A percentile compares a stretch with the other conserved stretches of the same genome.
Evolutionary conservation across 2,113 vertebrate genomes (phyloP).

Genomic region (Crypturellus undulatus): DNA sequence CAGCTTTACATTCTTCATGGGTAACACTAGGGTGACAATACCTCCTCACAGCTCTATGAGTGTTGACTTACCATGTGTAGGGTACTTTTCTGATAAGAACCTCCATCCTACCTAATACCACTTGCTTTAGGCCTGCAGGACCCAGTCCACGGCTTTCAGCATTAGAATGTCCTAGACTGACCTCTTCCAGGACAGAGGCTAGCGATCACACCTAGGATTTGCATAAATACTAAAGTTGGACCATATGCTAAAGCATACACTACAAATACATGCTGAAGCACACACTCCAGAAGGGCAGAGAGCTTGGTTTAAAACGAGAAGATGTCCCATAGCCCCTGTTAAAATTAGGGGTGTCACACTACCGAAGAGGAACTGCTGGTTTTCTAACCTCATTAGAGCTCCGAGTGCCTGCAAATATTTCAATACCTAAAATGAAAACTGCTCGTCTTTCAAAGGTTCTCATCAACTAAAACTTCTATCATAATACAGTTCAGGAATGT

Average conservation of each 20-base stretch:
- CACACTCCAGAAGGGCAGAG: neutral
- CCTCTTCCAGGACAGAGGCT: neutral
- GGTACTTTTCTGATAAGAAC: neutral
- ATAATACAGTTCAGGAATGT: neutral
- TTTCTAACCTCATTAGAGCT: neutral
- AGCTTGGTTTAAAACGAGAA: neutral
- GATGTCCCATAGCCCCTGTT: neutral
- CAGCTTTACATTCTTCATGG: too few relatives aligned
- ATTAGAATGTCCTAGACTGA: neutral
- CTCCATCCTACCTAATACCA: neutral
- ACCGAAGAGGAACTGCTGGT: neutral
- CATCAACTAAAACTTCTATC: neutral
- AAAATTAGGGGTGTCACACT: neutral
- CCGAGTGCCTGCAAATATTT: neutral
- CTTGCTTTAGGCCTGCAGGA: neutral
- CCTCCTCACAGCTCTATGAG: neutral
- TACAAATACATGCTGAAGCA: neutral
- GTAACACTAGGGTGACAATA: neutral
- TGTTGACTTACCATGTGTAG: neutral
- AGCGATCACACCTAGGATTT: neutral
- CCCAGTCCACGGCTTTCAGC: accelerated
- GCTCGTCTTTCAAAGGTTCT: neutral
- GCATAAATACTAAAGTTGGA: neutral
- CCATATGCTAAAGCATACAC: neutral
- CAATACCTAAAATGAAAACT: neutral